A percentile compares a stretch with the other conserved stretches of the same genome.
Conservation (phyloP, 2,113 vertebrate species). For the Leptodactylus fuscus region DNA sequence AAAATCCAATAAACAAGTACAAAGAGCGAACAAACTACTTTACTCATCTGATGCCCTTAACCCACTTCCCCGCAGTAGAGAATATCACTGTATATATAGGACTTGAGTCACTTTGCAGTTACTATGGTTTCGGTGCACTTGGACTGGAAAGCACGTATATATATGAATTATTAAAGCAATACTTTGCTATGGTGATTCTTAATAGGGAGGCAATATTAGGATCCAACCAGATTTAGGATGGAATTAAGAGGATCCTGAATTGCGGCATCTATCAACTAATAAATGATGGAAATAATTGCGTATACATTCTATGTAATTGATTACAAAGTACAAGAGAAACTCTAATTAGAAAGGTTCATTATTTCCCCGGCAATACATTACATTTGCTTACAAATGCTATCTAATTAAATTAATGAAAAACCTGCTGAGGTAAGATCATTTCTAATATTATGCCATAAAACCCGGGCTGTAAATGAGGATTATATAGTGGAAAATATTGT, state of each 20-base stretch:
- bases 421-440: conserved; percentile 57
- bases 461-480: conserved; percentile 43
- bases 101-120: neutral
- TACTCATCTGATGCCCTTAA: neutral
- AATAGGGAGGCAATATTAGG: conserved; percentile 9
- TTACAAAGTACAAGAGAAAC: conserved; percentile 42
- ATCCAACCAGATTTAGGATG: conserved; percentile 28
- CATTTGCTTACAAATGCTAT: conserved; percentile 54
- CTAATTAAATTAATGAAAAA: conserved; percentile 60
- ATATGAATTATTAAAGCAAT: conserved; percentile 43
- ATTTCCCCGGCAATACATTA: conserved; percentile 54
- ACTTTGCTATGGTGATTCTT: conserved; percentile 31
- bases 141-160: neutral
- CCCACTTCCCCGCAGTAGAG: neutral
- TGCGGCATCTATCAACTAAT: conserved; percentile 45
- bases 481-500: conserved; percentile 55
- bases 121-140: neutral
- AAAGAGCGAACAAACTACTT: no score
- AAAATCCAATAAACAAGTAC: no score
- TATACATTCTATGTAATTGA: conserved; percentile 46
- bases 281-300: conserved; percentile 48
- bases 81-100: neutral
- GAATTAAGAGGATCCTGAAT: conserved; percentile 25
- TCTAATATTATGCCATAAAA: conserved; percentile 54
- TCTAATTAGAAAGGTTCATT: conserved; percentile 60